Evolutionary conservation across 2,113 vertebrate genomes (phyloP), one percentile per base, ranked within the genome.

Genomic region (Entelurus aequoreus): DNA sequence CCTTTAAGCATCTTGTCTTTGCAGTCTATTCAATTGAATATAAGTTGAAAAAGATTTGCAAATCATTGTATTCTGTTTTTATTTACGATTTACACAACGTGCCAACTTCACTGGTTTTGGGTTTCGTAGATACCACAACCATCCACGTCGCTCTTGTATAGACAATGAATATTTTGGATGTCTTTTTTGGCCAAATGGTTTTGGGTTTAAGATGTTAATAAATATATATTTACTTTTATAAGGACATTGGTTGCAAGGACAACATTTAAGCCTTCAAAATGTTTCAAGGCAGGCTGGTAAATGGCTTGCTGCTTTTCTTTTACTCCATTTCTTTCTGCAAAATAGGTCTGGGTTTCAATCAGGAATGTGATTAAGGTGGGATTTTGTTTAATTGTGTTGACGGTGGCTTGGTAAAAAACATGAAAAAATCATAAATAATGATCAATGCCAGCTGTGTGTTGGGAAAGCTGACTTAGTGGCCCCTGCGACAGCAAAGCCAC

Each of bases 351-450:
- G 48, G 65, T 78, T 81, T 54, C 82, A 71, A 75, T 81, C 71
- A 79, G 53, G 55, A 64, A 61, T 78, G 75, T 66, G 79, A 84
- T 84, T 81, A 79, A 74, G 69, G 75, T 77, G 71, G 71, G 63
- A 79, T 84, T 84, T 76, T 58, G 60, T 72, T 75, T 62, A 82
- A 77, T 65, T 53, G 76, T 81, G 80, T 78, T 72, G 76, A 82
- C 71, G 64, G 74, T 69, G 76, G 72, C 60, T 75, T 60, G 19
- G 57, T 61, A 14, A 28, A 28, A 28, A 28, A 28, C 1, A 28
- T 28, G 3, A 14, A 37, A 52, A 69, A 72, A 13, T 50, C 66
- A 74, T 87, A 76, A 89, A 88, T 84, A 86, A 84, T 36, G 11
- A 50, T 63, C 28, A 35, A 58, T 83, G 73, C 69, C 77, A 86